phyloP scores from a whole-genome alignment of 2,113 vertebrate species.

The Fulica atra region DNA sequence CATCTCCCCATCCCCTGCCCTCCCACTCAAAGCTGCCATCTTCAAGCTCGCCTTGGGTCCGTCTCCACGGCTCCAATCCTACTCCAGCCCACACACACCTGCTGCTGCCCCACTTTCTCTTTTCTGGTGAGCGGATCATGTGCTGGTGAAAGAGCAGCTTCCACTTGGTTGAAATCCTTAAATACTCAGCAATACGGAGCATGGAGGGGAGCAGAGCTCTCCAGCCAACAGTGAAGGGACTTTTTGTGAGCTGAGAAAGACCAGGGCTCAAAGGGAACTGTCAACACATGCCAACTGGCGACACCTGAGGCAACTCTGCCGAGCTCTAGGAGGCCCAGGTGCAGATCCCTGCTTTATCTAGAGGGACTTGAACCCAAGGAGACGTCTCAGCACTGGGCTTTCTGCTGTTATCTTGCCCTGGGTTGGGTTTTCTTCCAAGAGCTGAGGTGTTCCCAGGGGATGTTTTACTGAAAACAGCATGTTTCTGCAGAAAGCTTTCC shows the following conservation, averaged over 20 bases:
- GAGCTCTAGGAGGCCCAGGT: not conserved
- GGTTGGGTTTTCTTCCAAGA: not conserved
- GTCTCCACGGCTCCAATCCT: conserved; percentile 21
- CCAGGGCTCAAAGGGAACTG: not conserved
- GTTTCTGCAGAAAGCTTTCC: conserved; percentile 40
- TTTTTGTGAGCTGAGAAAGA: not conserved
- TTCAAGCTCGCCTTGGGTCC: conserved; percentile 41
- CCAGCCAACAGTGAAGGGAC: not conserved
- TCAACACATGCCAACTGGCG: accelerated
- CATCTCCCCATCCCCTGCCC: conserved; percentile 29
- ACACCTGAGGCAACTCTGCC: not conserved
- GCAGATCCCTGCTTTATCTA: not conserved
- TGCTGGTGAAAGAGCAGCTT: conserved; percentile 45
- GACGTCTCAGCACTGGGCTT: not conserved
- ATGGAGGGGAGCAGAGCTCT: not conserved
- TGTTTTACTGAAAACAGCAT: not conserved
- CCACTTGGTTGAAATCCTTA: not conserved
- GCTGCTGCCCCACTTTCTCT: conserved; percentile 65
- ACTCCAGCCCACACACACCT: conserved; percentile 69
- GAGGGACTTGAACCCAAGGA: not conserved
- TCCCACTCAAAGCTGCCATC: conserved; percentile 68
- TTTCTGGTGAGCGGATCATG: conserved; percentile 17
- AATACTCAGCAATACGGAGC: accelerated
- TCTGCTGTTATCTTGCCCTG: not conserved
- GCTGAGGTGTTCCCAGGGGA: not conserved